These are phyloP conservation scores for Lates japonicus DNA, from an alignment of 2,797 vertebrate species.

Conservation along the genomic window DNA sequence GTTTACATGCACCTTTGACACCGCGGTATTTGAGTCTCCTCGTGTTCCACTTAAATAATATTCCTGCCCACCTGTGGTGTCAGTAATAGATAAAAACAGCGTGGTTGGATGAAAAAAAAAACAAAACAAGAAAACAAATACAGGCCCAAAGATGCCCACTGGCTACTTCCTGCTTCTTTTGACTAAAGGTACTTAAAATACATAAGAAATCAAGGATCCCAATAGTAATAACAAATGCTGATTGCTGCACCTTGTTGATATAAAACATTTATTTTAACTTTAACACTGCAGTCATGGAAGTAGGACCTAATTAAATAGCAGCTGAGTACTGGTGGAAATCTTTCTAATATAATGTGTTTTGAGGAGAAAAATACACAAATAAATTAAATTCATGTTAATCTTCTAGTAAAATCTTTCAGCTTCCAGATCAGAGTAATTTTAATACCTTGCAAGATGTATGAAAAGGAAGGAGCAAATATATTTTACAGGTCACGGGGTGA, in stretches of 20 bases:
- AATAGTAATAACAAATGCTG: not conserved
- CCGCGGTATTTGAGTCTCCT: not conserved
- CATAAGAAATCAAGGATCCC: not conserved
- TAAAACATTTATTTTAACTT: not conserved
- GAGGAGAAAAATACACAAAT: not conserved
- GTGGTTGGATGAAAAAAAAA: not conserved
- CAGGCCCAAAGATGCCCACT: not conserved
- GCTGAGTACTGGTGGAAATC: not conserved
- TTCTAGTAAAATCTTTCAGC: not conserved
- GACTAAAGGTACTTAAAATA: not conserved
- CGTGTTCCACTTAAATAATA: slow-evolving; percentile 31
- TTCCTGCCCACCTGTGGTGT: not conserved
- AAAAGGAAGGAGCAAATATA: not conserved
- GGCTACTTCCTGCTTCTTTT: not conserved
- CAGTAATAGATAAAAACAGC: slow-evolving; percentile 1
- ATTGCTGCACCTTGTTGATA: not conserved
- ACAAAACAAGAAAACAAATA: not conserved
- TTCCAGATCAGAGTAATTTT: not conserved
- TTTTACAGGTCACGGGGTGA: not conserved
- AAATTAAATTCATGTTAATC: not conserved
- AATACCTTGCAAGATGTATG: not conserved
- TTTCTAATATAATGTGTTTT: not conserved
- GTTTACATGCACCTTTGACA: slow-evolving; percentile 46
- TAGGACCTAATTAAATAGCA: not conserved
- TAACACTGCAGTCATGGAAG: not conserved